Base-by-base conservation (phyloP, 2,888 invertebrate species). In the Orthonevra nobilis region DNA sequence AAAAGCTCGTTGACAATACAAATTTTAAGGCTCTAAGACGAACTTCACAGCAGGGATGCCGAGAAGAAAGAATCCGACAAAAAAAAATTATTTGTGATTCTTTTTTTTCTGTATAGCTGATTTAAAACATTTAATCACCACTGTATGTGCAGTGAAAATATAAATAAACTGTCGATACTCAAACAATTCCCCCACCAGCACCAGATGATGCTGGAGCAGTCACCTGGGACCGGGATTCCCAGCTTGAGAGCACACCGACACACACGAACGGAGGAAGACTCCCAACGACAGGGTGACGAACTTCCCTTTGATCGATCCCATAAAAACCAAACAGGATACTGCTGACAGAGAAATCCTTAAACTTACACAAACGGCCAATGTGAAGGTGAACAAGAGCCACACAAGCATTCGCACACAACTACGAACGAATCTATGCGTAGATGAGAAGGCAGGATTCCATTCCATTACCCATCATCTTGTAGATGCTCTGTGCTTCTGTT, bases 401-500 rank as follows among this genome's bases (percentile, higher is more conserved):
- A 17, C 42, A 17, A 42, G 1, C 15, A 7, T 32, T 26, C 48
- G 17, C 12, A 28, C 3, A 7, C 5, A 32, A 19, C 5, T 19
- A 20, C 0, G 15, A 9, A 5, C 10, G 15, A 12, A 56, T 54
- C 56, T 61, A 54, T 5, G 14, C n/a, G 34, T 66, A 66, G 36
- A 46, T 75, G 63, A 69, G 42, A 63, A 42, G n/a, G n/a, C n/a
- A n/a, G 50, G 56, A 70, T 70, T 64, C 38, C 48, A 42, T 56
- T 52, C 28, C n/a, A n/a, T n/a, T n/a, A n/a, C n/a, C 10, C 58
- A 48, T 34, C 32, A 36, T 54, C 15, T 46, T 54, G 1, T 20
- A 2, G 19, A 9, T 2, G 15, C 15, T 44, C 36, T 36, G 26
- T 34, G 26, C 17, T 26, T 44, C 46, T 34, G 44, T 15, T 44